These are phyloP conservation scores for Puffinus mauretanicus DNA, from an alignment of 2,113 vertebrate species.

Conservation along the genomic window DNA sequence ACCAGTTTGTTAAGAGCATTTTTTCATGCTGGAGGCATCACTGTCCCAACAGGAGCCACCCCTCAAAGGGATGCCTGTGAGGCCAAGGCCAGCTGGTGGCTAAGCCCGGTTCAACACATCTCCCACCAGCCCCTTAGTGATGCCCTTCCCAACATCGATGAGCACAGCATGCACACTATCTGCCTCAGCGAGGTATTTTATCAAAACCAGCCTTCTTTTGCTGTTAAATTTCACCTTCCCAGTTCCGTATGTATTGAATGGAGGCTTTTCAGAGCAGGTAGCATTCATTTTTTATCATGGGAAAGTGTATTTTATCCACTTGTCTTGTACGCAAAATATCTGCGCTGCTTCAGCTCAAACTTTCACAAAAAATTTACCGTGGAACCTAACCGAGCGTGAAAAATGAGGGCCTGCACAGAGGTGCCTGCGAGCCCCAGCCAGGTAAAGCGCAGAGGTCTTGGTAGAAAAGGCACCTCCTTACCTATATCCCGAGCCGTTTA, in stretches of 20 bases:
- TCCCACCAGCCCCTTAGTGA: not conserved
- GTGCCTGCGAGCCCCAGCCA: accelerated
- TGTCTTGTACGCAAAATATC: not conserved
- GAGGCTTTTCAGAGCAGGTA: not conserved
- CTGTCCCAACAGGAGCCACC: not conserved
- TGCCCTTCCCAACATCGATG: not conserved
- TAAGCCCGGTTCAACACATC: accelerated
- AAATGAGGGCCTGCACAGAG: not conserved
- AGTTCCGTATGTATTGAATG: not conserved
- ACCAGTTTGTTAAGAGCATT: not conserved
- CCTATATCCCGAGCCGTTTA: not conserved
- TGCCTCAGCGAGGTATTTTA: not conserved
- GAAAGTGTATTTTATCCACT: not conserved
- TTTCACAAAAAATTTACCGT: not conserved
- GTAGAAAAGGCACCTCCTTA: not conserved
- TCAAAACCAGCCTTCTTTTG: not conserved
- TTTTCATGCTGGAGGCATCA: not conserved
- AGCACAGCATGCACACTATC: not conserved
- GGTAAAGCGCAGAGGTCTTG: not conserved
- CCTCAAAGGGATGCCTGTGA: accelerated
- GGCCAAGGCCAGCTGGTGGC: not conserved
- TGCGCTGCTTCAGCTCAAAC: not conserved
- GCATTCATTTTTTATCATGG: not conserved
- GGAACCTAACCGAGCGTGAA: not conserved
- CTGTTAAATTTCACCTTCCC: not conserved